phyloP scores from a whole-genome alignment of 1,140 invertebrate genomes.

The Eumeta japonica region DNA sequence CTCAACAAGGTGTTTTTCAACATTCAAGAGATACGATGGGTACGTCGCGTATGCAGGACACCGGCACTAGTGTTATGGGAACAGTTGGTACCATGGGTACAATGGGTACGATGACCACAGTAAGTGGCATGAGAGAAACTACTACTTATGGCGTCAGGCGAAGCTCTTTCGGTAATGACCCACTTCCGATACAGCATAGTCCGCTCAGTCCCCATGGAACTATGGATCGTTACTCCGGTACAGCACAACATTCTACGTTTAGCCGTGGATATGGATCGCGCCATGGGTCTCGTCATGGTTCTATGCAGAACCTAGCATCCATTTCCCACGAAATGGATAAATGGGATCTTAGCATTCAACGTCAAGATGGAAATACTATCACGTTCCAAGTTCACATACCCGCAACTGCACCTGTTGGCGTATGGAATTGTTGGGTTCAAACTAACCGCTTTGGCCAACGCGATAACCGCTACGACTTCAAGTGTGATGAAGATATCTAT shows the following conservation, averaged over 20 bases:
- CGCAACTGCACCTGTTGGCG: slow-evolving; percentile 63
- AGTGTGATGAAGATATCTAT: slow-evolving; percentile 65
- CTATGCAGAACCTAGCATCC: slow-evolving; percentile 46
- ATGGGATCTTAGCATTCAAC: slow-evolving; percentile 63
- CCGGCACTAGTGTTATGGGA: slow-evolving; percentile 19
- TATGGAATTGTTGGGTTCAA: slow-evolving; percentile 67
- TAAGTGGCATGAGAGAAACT: slow-evolving; percentile 43
- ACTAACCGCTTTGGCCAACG: slow-evolving; percentile 58
- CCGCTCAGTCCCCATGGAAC: slow-evolving; percentile 49
- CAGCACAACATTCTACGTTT: slow-evolving; percentile 36
- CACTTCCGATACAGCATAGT: slow-evolving; percentile 42
- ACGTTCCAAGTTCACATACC: slow-evolving; percentile 65
- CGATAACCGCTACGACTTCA: slow-evolving; percentile 57
- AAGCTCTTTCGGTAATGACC: slow-evolving; percentile 51
- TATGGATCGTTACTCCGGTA: slow-evolving; percentile 38
- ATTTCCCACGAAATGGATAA: slow-evolving; percentile 58
- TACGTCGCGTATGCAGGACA: slow-evolving; percentile 21
- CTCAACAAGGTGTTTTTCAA: slow-evolving; percentile 44
- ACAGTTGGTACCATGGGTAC: slow-evolving; percentile 23
- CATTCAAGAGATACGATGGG: slow-evolving; percentile 48
- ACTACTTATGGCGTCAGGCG: slow-evolving; percentile 46
- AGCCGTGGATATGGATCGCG: slow-evolving; percentile 33
- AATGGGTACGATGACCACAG: slow-evolving; percentile 30
- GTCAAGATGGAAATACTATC: slow-evolving; percentile 61
- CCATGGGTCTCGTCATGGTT: slow-evolving; percentile 43